Conservation (phyloP, 2,888 invertebrate genomes). For the Archaeoteleia sp. region DNA sequence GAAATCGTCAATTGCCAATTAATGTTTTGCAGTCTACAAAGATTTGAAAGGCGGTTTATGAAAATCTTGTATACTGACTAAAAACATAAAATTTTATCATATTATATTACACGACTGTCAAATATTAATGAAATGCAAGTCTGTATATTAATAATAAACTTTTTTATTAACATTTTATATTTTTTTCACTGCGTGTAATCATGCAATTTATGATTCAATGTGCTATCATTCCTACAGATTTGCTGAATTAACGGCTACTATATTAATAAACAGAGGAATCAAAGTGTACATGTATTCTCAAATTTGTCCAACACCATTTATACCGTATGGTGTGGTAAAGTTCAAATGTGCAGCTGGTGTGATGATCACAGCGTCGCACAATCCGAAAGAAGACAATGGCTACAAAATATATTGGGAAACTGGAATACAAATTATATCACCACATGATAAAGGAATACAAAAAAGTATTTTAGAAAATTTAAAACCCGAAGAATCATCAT, state of each 20-base stretch:
- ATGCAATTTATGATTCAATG: too few species aligned
- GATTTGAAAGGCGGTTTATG: too few species aligned
- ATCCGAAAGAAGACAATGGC: conserved; percentile 96
- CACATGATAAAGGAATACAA: conserved; percentile 92
- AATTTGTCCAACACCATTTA: conserved; percentile 93
- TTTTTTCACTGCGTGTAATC: too few species aligned
- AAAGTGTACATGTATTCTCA: conserved; percentile 88
- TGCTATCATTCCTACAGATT: conserved; percentile 79
- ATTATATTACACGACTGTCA: neutral
- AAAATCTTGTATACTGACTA: too few species aligned
- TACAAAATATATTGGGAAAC: conserved; percentile 98
- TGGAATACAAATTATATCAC: conserved; percentile 95
- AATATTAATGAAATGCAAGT: too few species aligned
- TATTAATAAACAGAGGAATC: conserved; percentile 85
- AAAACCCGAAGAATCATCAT: conserved; percentile 85
- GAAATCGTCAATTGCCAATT: too few species aligned
- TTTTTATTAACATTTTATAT: conserved; percentile 1
- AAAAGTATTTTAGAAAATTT: conserved; percentile 85
- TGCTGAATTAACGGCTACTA: conserved; percentile 89
- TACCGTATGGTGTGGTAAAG: conserved; percentile 88
- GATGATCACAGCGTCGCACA: conserved; percentile 97
- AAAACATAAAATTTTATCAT: too few species aligned
- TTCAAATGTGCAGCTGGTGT: conserved; percentile 88
- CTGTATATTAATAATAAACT: neutral
- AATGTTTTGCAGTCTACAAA: too few species aligned